Evolutionary conservation across 2,113 vertebrate genomes (phyloP), one percentile per base, ranked within the genome.

Genomic region (Alectura lathami): DNA sequence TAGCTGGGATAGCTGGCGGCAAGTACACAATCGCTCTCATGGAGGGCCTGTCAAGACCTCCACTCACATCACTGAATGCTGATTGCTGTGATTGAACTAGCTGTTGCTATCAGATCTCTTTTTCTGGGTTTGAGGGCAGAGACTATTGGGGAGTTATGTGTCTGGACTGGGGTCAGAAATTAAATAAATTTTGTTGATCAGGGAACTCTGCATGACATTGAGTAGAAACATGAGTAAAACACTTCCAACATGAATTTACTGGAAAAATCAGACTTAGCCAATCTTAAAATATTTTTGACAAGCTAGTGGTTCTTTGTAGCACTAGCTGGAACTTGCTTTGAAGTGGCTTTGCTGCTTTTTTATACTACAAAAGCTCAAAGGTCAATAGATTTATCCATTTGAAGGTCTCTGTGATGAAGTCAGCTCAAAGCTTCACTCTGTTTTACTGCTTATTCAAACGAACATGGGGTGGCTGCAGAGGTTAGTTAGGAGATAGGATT

Each of bases 361-460:
- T 86, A 92, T 86, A 63, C 64, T 89, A 82, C 78, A 74, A 94
- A 91, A 95, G 94, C 93, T 95, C 91, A 95, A 97, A 96, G 95
- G 91, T 96, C 94, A 95, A 84, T 86, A 95, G 94, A 95, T 95
- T 95, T 91, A 97, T 94, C 95, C 93, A 89, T 80, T 70, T 0
- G 2, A 89, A 88, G 75, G 93, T 85, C 93, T 96, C 89, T 77
- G 75, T 21, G 51, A 88, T 89, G 87, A 87, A 89, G 91, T 94
- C 94, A 91, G 91, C 96, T 96, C 92, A 96, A 96, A 96, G 94
- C 88, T 95, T 95, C 86, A 81, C 69, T 95, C 81, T 96, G 81
- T 95, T 94, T 89, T 82, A 57, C 87, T 90, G 68, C 73, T 96
- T 85, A 74, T 91, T 96, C 78, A 96, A 34, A 81, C 0, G 9